Percentiles rank a stretch among this genome's conserved stretches.
These are phyloP conservation scores for Hyaena hyaena DNA, from an alignment of 2,113 vertebrate species.

Conservation along the genomic window DNA sequence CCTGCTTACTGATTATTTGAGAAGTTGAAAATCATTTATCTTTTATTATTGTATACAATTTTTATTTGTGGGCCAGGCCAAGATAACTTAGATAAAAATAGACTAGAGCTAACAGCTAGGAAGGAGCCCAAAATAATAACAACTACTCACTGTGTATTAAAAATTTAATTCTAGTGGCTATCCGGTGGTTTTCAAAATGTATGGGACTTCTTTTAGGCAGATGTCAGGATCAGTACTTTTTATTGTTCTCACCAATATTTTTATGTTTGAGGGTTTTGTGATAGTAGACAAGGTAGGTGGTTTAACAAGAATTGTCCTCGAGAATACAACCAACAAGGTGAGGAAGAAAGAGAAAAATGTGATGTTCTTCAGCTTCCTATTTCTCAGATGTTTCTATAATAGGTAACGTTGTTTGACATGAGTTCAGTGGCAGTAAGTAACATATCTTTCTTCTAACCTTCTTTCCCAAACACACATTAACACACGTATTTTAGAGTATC, in stretches of 20 bases:
- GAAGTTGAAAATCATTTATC: constrained; percentile 65
- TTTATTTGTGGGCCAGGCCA: not conserved
- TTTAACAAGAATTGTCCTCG: not conserved
- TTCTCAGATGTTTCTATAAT: not conserved
- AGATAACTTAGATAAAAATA: constrained; percentile 25
- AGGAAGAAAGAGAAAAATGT: not conserved
- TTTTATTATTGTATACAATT: constrained; percentile 51
- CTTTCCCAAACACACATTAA: not conserved
- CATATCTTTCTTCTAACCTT: not conserved
- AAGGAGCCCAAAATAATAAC: not conserved
- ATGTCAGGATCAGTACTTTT: not conserved
- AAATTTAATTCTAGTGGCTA: not conserved
- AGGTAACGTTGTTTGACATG: not conserved
- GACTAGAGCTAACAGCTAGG: not conserved
- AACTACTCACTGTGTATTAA: not conserved
- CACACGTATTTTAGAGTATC: not conserved
- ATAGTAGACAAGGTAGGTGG: not conserved
- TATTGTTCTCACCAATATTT: not conserved
- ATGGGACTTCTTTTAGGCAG: not conserved
- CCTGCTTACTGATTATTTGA: constrained; percentile 40
- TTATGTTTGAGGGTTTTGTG: not conserved
- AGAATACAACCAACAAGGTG: not conserved
- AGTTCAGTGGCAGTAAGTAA: not conserved
- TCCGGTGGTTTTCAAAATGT: not conserved
- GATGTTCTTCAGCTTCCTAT: not conserved